Conservation (phyloP, 2,113 vertebrate genomes). For the Thamnaconus septentrionalis region DNA sequence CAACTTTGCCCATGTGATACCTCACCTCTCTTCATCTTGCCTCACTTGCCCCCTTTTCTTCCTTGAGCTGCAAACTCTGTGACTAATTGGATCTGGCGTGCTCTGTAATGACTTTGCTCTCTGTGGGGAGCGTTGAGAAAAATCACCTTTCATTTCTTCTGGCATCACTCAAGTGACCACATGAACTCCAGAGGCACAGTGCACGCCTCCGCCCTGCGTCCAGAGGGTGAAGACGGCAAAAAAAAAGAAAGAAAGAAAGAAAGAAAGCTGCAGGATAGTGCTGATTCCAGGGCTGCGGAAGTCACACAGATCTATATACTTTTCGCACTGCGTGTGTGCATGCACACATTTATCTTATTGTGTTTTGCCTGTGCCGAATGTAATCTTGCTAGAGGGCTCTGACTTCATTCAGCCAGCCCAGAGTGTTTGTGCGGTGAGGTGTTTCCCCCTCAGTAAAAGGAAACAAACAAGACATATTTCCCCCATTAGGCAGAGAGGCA, state of each 20-base stretch:
- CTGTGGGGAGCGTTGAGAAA: conserved; percentile 61
- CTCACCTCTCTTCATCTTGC: conserved; percentile 35
- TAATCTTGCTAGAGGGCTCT: not conserved
- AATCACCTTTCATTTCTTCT: conserved; percentile 70
- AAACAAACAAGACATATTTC: conserved; percentile 24
- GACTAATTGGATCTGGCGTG: conserved; percentile 74
- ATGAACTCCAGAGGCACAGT: conserved; percentile 48
- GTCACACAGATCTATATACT: conserved; percentile 7
- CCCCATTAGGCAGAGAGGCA: conserved; percentile 27
- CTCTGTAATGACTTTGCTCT: conserved; percentile 71
- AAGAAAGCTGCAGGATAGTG: conserved; percentile 20
- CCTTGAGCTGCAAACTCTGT: conserved; percentile 65
- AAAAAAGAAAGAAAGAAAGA: not conserved
- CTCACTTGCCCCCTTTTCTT: conserved; percentile 39
- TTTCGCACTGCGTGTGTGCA: not conserved
- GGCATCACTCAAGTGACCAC: conserved; percentile 70
- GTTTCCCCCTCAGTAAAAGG: conserved; percentile 2
- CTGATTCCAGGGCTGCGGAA: conserved; percentile 33
- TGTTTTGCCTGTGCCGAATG: not conserved
- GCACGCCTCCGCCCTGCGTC: conserved; percentile 10
- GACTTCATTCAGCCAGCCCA: conserved; percentile 1
- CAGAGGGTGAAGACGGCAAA: conserved; percentile 36
- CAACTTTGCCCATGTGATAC: conserved; percentile 49
- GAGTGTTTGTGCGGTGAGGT: conserved; percentile 8
- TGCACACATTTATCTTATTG: conserved; percentile 4